Evolutionary conservation across 2,113 vertebrate genomes (phyloP).

Genomic region (Hypanus sabinus): DNA sequence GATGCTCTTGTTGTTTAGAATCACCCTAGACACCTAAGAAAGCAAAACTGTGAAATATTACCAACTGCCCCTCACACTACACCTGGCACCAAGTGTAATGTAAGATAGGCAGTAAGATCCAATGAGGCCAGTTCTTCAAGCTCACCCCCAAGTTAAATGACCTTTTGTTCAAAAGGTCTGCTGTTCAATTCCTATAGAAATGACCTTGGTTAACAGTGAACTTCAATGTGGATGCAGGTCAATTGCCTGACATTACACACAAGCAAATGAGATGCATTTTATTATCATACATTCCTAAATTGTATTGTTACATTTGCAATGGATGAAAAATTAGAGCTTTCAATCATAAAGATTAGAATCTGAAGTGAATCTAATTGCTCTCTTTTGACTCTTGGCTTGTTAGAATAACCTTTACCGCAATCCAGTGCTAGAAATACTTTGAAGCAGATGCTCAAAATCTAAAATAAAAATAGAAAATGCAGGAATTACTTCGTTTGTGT

Average conservation of each 20-base stretch:
- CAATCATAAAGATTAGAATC: slow-evolving; percentile 13
- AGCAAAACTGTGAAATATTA: not conserved
- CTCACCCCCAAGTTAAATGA: not conserved
- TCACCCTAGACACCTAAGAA: not conserved
- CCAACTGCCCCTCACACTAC: not conserved
- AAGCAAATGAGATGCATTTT: not conserved
- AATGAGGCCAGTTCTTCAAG: not conserved
- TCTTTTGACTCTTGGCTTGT: not conserved
- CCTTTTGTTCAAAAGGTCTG: not conserved
- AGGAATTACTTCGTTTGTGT: no score
- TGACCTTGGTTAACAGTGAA: not conserved
- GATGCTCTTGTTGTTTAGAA: not conserved
- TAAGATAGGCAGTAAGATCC: not conserved
- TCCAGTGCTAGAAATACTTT: not conserved
- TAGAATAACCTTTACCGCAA: not conserved
- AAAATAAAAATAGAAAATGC: no score
- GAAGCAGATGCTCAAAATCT: no score
- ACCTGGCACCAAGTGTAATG: not conserved
- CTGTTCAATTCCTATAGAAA: slow-evolving; percentile 13
- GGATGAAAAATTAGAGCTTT: not conserved
- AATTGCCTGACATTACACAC: not conserved
- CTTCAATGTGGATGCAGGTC: not conserved
- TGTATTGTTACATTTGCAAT: not conserved
- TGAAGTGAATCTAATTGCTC: not conserved
- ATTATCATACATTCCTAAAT: not conserved